Conservation (phyloP, 2,113 vertebrate species). For the Paracanthobrama guichenoti region DNA sequence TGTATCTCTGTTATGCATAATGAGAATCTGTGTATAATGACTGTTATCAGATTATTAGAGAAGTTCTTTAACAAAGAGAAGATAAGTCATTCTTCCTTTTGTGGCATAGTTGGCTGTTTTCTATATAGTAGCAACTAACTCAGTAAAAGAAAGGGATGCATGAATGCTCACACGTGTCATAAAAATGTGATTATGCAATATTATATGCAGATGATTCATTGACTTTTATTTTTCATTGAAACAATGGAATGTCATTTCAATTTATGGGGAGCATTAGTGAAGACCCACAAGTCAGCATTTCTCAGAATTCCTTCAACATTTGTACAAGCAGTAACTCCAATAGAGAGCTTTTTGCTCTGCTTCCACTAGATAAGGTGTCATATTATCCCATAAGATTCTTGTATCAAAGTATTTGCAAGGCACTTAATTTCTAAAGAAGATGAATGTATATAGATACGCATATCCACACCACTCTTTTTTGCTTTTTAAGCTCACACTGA, state of each 20-base stretch:
- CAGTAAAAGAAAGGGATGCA: not conserved
- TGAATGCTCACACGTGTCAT: not conserved
- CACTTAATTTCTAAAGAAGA: not conserved
- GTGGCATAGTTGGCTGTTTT: not conserved
- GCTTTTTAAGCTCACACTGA: not conserved
- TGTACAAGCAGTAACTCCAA: not conserved
- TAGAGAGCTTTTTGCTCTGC: not conserved
- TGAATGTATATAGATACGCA: not conserved
- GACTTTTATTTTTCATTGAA: not conserved
- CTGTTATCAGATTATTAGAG: not conserved
- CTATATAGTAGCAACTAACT: not conserved
- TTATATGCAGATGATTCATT: not conserved
- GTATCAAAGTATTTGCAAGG: not conserved
- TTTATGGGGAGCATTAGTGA: not conserved
- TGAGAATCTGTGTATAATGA: not conserved
- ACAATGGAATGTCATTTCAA: not conserved
- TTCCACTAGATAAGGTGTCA: not conserved
- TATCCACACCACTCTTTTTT: conserved; percentile 9
- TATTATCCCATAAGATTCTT: not conserved
- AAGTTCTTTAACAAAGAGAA: not conserved
- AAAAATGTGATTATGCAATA: conserved; percentile 6
- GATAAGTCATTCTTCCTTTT: not conserved
- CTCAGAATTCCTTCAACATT: not conserved
- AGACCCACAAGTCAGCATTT: not conserved
- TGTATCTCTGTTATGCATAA: not conserved